phyloP scores from a whole-genome alignment of 2,113 vertebrate species.

The Varanus salvator region DNA sequence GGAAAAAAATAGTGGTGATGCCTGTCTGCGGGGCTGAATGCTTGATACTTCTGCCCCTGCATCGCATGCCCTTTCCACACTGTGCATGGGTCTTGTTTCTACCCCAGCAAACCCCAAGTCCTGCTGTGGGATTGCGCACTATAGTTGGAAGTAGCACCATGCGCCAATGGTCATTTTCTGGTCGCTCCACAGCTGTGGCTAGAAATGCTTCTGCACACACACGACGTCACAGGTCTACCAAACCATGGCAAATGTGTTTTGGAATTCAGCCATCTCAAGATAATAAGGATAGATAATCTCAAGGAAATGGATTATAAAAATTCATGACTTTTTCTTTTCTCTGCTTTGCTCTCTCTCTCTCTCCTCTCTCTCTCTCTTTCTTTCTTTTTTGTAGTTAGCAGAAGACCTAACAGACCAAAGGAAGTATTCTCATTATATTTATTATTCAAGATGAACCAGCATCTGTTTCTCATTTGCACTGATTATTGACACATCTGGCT shows the following conservation, averaged over 20 bases:
- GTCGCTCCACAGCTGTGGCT: not conserved
- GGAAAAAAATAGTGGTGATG: not conserved
- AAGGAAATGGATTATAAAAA: slow-evolving; percentile 53
- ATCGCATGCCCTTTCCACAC: not conserved
- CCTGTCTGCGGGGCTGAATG: not conserved
- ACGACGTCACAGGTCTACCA: slow-evolving; percentile 35
- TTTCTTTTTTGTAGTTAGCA: slow-evolving; percentile 64
- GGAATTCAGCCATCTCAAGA: slow-evolving; percentile 50
- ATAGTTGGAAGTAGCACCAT: not conserved
- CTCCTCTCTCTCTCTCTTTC: too few relatives aligned
- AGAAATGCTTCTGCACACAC: slow-evolving; percentile 27
- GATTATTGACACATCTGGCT: slow-evolving; percentile 90
- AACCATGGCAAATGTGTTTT: slow-evolving; percentile 41
- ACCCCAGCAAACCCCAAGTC: not conserved
- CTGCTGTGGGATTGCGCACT: not conserved
- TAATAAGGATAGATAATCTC: slow-evolving; percentile 63
- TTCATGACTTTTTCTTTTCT: slow-evolving; percentile 51
- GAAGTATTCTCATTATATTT: slow-evolving; percentile 84
- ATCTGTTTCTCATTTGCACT: slow-evolving; percentile 86
- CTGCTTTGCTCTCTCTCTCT: too few relatives aligned
- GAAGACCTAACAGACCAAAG: slow-evolving; percentile 79
- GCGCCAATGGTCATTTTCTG: not conserved
- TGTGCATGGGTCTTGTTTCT: not conserved
- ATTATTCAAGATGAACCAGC: slow-evolving; percentile 81
- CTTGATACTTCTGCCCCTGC: not conserved